Percentiles rank a stretch among this genome's conserved stretches.
Conservation (phyloP, 2,888 invertebrate genomes). For the Epirrhoe tristata region DNA sequence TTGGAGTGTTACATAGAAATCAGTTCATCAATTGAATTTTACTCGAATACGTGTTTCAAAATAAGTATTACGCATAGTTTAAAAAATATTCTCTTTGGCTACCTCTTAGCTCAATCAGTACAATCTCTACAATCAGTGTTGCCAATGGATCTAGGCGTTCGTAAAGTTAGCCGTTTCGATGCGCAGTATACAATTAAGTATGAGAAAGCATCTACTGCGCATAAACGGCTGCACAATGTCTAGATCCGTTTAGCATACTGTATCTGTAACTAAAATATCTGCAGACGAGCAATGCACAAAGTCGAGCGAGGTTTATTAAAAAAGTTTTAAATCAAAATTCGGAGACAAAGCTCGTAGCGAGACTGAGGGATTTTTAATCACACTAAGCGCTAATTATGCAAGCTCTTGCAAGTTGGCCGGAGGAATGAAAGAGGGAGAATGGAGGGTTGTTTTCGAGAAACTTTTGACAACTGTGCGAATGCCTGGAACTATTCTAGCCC, state of each 20-base stretch:
- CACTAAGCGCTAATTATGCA: constrained; percentile 45
- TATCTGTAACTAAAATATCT: not conserved
- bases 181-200: too few relatives aligned
- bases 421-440: constrained; percentile 19
- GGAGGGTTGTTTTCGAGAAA: not conserved
- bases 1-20: too few relatives aligned
- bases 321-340: constrained; percentile 44
- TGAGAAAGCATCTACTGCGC: too few relatives aligned
- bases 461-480: constrained; percentile 12
- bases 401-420: constrained; percentile 33
- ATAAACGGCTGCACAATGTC: too few relatives aligned
- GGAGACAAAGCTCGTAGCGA: constrained; percentile 35
- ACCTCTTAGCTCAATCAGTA: too few relatives aligned
- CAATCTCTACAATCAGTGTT: too few relatives aligned
- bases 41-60: too few relatives aligned
- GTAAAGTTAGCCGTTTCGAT: too few relatives aligned
- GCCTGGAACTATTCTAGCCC: not conserved
- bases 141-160: too few relatives aligned
- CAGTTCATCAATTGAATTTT: too few relatives aligned
- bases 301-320: constrained; percentile 37
- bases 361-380: constrained; percentile 43
- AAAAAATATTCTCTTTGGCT: too few relatives aligned
- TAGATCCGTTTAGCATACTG: not conserved
- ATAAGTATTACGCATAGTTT: too few relatives aligned
- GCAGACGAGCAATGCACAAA: constrained; percentile 1